phyloP scores from a whole-genome alignment of 30 jellyfish, hydroid and myxozoan genomes.

The Turritopsis rubra region DNA sequence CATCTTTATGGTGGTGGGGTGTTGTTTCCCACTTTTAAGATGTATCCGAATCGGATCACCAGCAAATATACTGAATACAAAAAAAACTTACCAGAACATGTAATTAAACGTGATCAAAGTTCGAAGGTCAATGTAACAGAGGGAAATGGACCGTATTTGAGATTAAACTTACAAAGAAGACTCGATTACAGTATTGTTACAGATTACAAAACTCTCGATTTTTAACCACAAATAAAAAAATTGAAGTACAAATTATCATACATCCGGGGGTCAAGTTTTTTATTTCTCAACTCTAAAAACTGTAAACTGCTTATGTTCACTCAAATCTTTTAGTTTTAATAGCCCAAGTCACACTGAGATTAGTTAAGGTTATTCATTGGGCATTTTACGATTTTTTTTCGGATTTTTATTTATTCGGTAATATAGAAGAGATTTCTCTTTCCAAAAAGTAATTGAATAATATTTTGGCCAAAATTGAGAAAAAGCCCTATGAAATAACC shows the following conservation, averaged over 20 bases:
- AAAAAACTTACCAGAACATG: slow-evolving; percentile 13
- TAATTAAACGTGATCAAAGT: not conserved
- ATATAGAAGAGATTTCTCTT: too few species aligned
- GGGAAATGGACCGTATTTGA: not conserved
- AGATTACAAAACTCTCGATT: not conserved
- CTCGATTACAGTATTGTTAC: not conserved
- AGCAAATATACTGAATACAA: slow-evolving; percentile 38
- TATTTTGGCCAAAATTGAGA: too few species aligned
- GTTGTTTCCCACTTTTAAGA: slow-evolving; percentile 78
- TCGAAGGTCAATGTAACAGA: too few species aligned
- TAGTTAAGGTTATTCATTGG: too few species aligned
- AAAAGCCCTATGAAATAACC: too few species aligned
- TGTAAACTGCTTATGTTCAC: too few species aligned
- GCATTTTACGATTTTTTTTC: too few species aligned
- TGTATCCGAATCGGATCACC: slow-evolving; percentile 74
- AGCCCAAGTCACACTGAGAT: too few species aligned
- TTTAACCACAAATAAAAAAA: not conserved
- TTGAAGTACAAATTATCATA: too few species aligned
- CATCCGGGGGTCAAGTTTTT: not conserved
- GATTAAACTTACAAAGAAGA: not conserved
- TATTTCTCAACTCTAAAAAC: not conserved
- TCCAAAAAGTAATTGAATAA: too few species aligned
- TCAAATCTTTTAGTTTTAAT: too few species aligned
- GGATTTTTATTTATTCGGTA: too few species aligned
- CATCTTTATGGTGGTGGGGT: slow-evolving; percentile 70